phyloP scores from a whole-genome alignment of 2,888 invertebrate genomes.

The Latrodectus hesperus region DNA sequence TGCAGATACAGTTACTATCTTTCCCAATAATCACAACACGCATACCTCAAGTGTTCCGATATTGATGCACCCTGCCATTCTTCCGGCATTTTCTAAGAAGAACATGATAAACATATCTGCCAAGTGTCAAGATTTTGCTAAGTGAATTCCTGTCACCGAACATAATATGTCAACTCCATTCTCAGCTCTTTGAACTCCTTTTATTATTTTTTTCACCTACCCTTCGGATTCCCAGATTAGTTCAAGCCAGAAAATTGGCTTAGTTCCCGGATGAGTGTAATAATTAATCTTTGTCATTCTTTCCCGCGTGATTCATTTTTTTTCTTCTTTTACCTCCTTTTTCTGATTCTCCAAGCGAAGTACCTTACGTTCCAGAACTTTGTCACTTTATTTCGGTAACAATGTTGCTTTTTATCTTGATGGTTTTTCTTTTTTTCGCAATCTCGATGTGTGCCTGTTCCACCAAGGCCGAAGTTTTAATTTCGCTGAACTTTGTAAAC shows the following conservation, averaged over 20 bases:
- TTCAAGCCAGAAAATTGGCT: conserved; percentile 13
- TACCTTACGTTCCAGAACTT: too few relatives aligned
- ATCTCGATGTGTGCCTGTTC: neutral
- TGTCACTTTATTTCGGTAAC: too few relatives aligned
- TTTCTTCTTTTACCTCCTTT: neutral
- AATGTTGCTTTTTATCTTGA: too few relatives aligned
- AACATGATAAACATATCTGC: conserved; percentile 28
- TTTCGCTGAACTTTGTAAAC: neutral
- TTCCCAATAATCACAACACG: neutral
- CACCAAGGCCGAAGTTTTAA: neutral
- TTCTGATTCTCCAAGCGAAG: too few relatives aligned
- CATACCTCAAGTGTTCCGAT: neutral
- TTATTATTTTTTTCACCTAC: neutral
- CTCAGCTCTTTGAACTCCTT: neutral
- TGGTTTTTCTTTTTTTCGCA: neutral
- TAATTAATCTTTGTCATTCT: conserved; percentile 48
- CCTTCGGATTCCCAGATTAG: neutral
- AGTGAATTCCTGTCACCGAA: conserved; percentile 25
- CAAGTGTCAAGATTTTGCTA: conserved; percentile 30
- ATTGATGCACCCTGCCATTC: neutral
- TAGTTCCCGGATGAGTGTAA: conserved; percentile 15
- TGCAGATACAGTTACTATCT: neutral
- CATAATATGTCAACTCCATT: conserved; percentile 2
- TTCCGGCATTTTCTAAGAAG: conserved; percentile 16
- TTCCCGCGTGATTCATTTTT: neutral